Conservation (phyloP, 1,140 invertebrate species). For the Radopholus similis region DNA sequence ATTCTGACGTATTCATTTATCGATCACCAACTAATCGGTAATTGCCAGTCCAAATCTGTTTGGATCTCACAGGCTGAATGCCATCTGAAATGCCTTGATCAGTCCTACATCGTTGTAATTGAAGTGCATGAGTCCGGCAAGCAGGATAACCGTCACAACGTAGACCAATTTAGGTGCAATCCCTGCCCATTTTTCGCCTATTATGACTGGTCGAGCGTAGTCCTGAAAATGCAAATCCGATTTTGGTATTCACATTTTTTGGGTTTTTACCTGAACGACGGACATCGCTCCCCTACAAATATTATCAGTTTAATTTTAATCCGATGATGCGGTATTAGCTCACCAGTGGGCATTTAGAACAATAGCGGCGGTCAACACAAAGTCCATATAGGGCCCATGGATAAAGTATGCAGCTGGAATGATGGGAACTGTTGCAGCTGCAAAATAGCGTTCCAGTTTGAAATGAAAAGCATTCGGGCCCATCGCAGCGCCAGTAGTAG, state of each 20-base stretch:
- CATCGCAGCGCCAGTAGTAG: conserved; percentile 13
- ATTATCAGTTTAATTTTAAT: conserved; percentile 12
- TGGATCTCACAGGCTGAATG: conserved; percentile 58
- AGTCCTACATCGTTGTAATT: conserved; percentile 60
- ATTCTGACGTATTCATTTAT: too few species aligned
- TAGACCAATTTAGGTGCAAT: conserved; percentile 36
- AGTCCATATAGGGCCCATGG: conserved; percentile 55
- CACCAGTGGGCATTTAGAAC: conserved; percentile 55
- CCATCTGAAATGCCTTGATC: conserved; percentile 58
- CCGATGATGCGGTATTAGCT: background rate
- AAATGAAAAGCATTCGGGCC: conserved; percentile 23
- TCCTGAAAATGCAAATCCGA: conserved; percentile 26
- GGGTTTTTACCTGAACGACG: conserved; percentile 30
- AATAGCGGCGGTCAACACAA: conserved; percentile 50
- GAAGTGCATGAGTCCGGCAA: conserved; percentile 54
- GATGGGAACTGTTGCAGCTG: conserved; percentile 48
- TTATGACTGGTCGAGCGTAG: conserved; percentile 56
- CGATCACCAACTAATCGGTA: too few species aligned
- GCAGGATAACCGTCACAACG: conserved; percentile 40
- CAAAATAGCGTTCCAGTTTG: conserved; percentile 51
- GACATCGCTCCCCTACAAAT: conserved; percentile 49
- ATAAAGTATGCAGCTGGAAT: conserved; percentile 57
- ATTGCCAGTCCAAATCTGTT: too few species aligned
- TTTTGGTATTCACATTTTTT: background rate
- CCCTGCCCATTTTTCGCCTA: conserved; percentile 52